These are phyloP conservation scores for Brachypodius melanocephalos DNA, from an alignment of 2,113 vertebrate genomes.

Conservation along the genomic window DNA sequence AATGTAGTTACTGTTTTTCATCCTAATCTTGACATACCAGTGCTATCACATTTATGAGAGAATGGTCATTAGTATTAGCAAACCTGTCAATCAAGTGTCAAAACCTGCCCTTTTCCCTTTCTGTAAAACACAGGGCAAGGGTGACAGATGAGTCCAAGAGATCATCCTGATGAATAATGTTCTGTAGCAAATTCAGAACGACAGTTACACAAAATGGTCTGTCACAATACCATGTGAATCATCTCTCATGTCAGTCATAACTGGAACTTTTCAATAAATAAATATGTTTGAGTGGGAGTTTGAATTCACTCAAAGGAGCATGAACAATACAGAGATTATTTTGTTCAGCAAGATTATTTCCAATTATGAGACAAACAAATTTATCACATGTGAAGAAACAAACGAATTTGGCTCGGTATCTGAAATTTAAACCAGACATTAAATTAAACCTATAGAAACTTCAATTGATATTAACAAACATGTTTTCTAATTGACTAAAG, in stretches of 20 bases:
- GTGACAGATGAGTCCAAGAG: background rate
- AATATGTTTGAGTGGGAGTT: background rate
- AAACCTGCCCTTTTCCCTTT: background rate
- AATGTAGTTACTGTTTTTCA: background rate
- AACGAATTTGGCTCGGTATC: background rate
- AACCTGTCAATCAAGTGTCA: background rate
- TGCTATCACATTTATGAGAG: background rate
- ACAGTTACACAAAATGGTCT: constrained; percentile 2
- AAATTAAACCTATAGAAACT: background rate
- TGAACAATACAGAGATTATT: background rate
- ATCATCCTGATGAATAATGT: background rate
- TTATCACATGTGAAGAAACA: background rate
- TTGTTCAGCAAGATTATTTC: background rate
- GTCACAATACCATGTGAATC: background rate
- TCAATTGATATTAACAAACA: background rate
- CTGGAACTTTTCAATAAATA: background rate
- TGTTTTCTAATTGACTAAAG: background rate
- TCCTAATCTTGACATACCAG: background rate
- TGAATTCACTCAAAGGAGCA: background rate
- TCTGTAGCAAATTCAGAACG: background rate
- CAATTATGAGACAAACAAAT: background rate
- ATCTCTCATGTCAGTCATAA: background rate
- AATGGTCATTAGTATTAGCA: background rate
- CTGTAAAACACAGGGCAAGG: background rate
- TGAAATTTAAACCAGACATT: background rate